phyloP scores from a whole-genome alignment of 2,797 vertebrate species.

The Sebastes diaconus region DNA sequence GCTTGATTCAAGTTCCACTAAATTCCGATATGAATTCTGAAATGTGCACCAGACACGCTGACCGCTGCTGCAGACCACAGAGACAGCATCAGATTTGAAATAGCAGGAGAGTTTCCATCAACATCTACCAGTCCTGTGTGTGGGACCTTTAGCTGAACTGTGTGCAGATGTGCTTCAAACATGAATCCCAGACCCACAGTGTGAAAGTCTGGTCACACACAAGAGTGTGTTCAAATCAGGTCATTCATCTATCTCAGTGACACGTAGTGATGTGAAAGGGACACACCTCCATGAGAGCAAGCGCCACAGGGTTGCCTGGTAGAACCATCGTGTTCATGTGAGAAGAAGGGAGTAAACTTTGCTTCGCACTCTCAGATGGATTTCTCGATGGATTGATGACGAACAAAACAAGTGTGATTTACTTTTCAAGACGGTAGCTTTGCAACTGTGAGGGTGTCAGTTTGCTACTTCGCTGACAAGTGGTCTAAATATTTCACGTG shows the following conservation, averaged over 20 bases:
- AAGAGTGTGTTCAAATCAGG: constrained; percentile 18
- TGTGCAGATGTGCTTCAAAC: background rate
- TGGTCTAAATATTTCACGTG: constrained; percentile 24
- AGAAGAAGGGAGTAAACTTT: constrained; percentile 27
- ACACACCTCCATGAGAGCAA: constrained; percentile 3
- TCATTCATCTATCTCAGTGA: constrained; percentile 12
- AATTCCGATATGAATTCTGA: background rate
- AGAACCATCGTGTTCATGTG: constrained; percentile 3
- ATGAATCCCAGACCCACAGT: background rate
- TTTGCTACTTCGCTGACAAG: constrained; percentile 5
- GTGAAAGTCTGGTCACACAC: constrained; percentile 6
- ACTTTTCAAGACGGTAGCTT: background rate
- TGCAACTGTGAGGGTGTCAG: background rate
- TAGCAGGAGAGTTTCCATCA: constrained; percentile 17
- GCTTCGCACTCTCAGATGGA: constrained; percentile 36
- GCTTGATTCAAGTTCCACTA: background rate
- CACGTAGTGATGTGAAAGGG: background rate
- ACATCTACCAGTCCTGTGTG: background rate
- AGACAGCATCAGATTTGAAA: background rate
- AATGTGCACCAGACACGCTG: constrained; percentile 6
- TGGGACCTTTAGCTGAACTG: background rate
- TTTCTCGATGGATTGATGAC: constrained; percentile 8
- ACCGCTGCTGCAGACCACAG: background rate
- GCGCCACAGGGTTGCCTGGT: constrained; percentile 16
- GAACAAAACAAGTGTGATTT: constrained; percentile 6